A percentile compares a stretch with the other conserved stretches of the same genome.
Evolutionary conservation across 1,140 invertebrate genomes (phyloP).

Genomic region (Gerris buenoi): DNA sequence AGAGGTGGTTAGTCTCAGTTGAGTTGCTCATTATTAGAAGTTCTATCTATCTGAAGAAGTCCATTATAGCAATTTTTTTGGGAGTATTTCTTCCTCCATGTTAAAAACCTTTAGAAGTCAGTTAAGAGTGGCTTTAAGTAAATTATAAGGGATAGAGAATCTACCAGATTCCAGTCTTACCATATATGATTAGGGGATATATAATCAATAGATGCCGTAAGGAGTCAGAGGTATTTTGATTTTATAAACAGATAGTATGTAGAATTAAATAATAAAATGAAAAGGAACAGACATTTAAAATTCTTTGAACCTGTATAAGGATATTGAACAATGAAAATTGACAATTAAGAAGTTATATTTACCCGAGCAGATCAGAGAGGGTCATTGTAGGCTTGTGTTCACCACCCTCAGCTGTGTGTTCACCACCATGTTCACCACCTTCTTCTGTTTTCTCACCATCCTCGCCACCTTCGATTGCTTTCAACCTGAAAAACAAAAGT

Average conservation of each 20-base stretch:
- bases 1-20: too few relatives aligned
- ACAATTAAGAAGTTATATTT: slow-evolving; percentile 10
- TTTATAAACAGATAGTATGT: not conserved
- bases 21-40: too few relatives aligned
- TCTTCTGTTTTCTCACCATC: slow-evolving; percentile 35
- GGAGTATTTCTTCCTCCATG: too few relatives aligned
- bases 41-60: too few relatives aligned
- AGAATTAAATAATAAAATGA: too few relatives aligned
- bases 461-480: slow-evolving; percentile 37
- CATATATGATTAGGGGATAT: not conserved
- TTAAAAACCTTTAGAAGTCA: too few relatives aligned
- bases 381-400: slow-evolving; percentile 40
- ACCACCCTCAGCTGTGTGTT: slow-evolving; percentile 30
- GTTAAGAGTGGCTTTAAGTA: too few relatives aligned
- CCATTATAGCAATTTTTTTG: too few relatives aligned
- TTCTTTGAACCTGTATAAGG: not conserved
- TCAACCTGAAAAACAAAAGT: slow-evolving; percentile 8
- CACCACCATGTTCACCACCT: slow-evolving; percentile 33
- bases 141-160: too few relatives aligned
- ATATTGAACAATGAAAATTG: not conserved
- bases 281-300: not conserved
- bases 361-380: slow-evolving; percentile 59
- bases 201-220: not conserved
- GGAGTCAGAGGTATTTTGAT: not conserved
- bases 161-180: not conserved